Base-by-base conservation (phyloP, 2,113 vertebrate species). In the Calidris pugnax region DNA sequence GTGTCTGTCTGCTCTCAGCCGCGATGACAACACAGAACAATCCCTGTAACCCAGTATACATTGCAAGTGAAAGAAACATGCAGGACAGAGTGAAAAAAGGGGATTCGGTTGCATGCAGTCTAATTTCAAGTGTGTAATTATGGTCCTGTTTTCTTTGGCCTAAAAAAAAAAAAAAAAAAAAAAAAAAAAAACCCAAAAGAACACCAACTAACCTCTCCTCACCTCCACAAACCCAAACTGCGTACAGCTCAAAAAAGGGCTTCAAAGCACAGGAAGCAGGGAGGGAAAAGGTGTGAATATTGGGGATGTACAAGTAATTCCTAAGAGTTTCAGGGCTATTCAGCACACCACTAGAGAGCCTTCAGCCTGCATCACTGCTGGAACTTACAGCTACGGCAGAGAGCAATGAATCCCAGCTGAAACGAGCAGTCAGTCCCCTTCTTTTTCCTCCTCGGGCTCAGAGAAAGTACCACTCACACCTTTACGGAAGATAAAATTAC, bases 61-160 rank as follows among this genome's bases (percentile, higher is more conserved):
- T 56, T 95, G 97, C 95, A 95, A 97, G 97, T 97, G 98, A 97
- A 5, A 94, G 92, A 97, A 97, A 95, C 97, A 97, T 97, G 96
- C 97, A 97, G 97, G 96, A 94, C 84, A 92, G 95, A 92, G 97
- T 97, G 97, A 97, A 94, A 97, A 97, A 96, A 50, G 80, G 93
- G 92, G 50, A 59, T 87, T 97, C 74, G 41, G 56, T 96, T 97
- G 97, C 98, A 98, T 98, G 98, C 98, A 98, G 90, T 96, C 97
- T 97, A 97, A 97, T 94, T 95, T 98, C 98, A 98, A 97, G 96
- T 97, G 97, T 96, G 92, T 97, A 96, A 89, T 93, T 97, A 97
- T 98, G 98, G 97, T 98, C 98, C 98, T 98, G 97, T 97, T 95
- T 85, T 96, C 93, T 97, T 97, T 97, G 97, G 97, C 97, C 95